Evolutionary conservation across 2,113 vertebrate species (phyloP), one percentile per base, ranked within the genome.

Genomic region (Pleuronectes platessa): DNA sequence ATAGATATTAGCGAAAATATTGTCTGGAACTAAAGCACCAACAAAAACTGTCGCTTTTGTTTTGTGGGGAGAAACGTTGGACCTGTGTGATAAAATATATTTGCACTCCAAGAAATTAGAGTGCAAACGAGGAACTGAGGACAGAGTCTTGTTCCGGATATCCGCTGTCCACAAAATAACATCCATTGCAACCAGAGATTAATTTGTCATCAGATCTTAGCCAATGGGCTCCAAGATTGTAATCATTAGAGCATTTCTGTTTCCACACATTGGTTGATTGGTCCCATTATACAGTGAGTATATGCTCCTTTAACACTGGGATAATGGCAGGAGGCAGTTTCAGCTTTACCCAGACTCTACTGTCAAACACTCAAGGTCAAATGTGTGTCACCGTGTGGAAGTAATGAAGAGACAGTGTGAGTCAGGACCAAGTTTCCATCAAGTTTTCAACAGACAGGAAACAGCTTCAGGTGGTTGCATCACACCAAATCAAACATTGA

Each of bases 401-500:
- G 68, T 11, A 49, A 23, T 74, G 58, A 76, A 24, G 15, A 2
- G 27, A 1, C 5, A 60, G 31, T 31, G 31, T 31, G 31, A 31
- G 31, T 31, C 31, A 31, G 5, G 31, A 7, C 31, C 5, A 31
- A 7, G 31, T 31, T 31, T 31, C 31, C 31, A 31, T 31, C 31
- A 31, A 31, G 42, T 49, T 72, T 53, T 23, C 37, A 47, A 23
- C 27, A 63, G 72, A 73, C 40, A 53, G 42, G 23, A 31, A 7
- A 31, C 31, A 6, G 31, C 70, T 68, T 68, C 24, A 69, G 17
- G 62, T 11, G 21, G 42, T 59, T 42, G 18, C 45, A 17, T 61
- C 61, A 59, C 6, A 59, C 68, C 62, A 79, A 51, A 71, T 21
- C 15, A 63, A 42, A 42, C 40, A 42, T 42, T 11, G 40, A 67